Evolutionary conservation across 2,797 vertebrate species (phyloP).

Genomic region (Florisuga fusca): DNA sequence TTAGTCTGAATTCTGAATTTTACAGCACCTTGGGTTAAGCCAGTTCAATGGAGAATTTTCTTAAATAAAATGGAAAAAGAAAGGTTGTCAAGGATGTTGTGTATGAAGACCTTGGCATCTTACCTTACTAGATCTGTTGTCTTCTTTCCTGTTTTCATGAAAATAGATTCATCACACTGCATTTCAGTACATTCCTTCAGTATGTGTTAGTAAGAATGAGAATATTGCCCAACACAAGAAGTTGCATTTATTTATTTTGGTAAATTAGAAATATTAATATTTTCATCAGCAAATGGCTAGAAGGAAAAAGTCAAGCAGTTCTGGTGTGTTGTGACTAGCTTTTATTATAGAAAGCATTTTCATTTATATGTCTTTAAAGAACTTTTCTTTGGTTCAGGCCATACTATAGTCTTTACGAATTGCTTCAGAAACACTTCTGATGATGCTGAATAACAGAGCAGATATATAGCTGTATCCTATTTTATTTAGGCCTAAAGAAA

Average conservation of each 20-base stretch:
- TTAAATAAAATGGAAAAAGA: not conserved
- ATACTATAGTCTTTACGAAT: not conserved
- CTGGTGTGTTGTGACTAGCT: not conserved
- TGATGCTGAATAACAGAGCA: not conserved
- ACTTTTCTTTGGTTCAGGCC: not conserved
- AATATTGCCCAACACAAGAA: slow-evolving; percentile 17
- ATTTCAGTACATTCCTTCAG: slow-evolving; percentile 20
- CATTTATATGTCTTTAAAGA: slow-evolving; percentile 18
- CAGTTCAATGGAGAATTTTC: not conserved
- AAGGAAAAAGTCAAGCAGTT: slow-evolving; percentile 14
- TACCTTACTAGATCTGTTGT: not conserved
- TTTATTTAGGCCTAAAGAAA: not conserved
- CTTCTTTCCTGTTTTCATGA: not conserved
- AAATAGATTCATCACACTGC: slow-evolving; percentile 13
- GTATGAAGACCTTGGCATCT: slow-evolving; percentile 1
- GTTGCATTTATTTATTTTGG: slow-evolving; percentile 28
- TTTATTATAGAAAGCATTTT: slow-evolving; percentile 13
- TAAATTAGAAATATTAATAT: slow-evolving; percentile 55
- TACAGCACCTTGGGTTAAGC: not conserved
- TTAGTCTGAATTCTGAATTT: not conserved
- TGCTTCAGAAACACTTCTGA: not conserved
- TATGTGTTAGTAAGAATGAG: slow-evolving; percentile 1
- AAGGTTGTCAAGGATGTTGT: not conserved
- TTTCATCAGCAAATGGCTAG: slow-evolving; percentile 41
- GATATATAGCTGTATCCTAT: not conserved